Conservation (phyloP, 1,140 invertebrate species). For the Melanaphis sacchari region DNA sequence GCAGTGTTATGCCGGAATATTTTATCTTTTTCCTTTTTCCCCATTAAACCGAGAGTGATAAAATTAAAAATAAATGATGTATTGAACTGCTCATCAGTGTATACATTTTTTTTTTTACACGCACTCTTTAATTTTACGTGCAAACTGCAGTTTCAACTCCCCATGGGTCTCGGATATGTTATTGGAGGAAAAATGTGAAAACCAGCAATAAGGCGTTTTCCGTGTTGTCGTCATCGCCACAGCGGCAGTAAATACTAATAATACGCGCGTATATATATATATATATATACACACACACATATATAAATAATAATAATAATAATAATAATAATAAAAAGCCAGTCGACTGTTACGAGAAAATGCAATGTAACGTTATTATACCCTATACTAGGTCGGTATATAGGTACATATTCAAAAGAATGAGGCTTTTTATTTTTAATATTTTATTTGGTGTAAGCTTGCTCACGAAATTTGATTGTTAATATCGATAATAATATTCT, state of each 20-base stretch:
- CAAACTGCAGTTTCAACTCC: neutral
- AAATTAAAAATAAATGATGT: neutral
- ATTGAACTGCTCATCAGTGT: neutral
- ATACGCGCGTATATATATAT: neutral
- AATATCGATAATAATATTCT: neutral
- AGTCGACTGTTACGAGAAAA: neutral
- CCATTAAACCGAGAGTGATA: neutral
- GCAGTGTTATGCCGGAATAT: neutral
- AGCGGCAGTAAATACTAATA: slow-evolving; percentile 42
- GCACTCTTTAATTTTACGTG: neutral
- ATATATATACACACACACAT: too few species aligned
- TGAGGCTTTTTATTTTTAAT: neutral
- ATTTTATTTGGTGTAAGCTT: neutral
- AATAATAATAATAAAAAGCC: neutral
- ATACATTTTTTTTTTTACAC: neutral
- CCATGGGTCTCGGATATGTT: neutral
- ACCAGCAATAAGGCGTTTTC: slow-evolving; percentile 52
- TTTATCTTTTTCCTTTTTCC: neutral
- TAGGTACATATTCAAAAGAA: neutral
- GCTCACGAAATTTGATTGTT: neutral
- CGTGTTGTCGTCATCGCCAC: neutral
- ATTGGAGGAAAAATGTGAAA: slow-evolving; percentile 21
- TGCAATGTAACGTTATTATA: slow-evolving; percentile 10
- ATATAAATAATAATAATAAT: neutral
- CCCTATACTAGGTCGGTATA: neutral